Base-by-base conservation (phyloP, 2,113 vertebrate species). In the Oreochromis aureus region DNA sequence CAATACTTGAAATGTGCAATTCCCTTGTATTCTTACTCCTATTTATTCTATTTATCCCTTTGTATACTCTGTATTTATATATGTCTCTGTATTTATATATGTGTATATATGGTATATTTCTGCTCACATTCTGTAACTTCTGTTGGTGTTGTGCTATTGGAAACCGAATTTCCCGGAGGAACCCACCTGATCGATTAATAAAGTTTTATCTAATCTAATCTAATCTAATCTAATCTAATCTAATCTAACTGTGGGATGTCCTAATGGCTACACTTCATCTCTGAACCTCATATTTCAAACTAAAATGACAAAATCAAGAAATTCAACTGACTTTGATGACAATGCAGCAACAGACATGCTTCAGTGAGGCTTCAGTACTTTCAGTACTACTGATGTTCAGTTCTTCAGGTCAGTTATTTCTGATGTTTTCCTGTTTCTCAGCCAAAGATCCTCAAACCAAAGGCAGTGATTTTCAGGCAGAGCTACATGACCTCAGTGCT, bases 401-500 rank as follows among this genome's bases (percentile, higher is more conserved):
- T 61, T 61, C 30, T 34, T 34, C 16, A 18, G 44, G 6, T 51
- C 16, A 51, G 2, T 5, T 48, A 48, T 13, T 11, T 5, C 6
- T 36, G 9, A 39, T 13, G 24, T 76, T 8, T 76, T 5, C 41
- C 13, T 53, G 16, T 82, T 48, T 27, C 6, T 10, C 54, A 87
- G 79, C 12, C 44, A 6, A 44, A 86, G 32, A 48, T 3, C 19
- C 79, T 96, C 44, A 46, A 0, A 27, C 96, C 97, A 5, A 89
- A 94, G 48, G 93, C 81, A 19, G 93, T 95, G 13, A 90, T 96
- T 13, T 93, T 97, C 94, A 94, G 86, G 84, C 95, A 97, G 88
- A 96, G 95, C 36, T 93, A 94, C 93, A 96, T 99, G 94, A 97
- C 95, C 24, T 97, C 97, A 6, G 97, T 99, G 81, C 96, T 97